Evolutionary conservation across 2,888 invertebrate genomes (phyloP).

Genomic region (Mallateleia sp.): DNA sequence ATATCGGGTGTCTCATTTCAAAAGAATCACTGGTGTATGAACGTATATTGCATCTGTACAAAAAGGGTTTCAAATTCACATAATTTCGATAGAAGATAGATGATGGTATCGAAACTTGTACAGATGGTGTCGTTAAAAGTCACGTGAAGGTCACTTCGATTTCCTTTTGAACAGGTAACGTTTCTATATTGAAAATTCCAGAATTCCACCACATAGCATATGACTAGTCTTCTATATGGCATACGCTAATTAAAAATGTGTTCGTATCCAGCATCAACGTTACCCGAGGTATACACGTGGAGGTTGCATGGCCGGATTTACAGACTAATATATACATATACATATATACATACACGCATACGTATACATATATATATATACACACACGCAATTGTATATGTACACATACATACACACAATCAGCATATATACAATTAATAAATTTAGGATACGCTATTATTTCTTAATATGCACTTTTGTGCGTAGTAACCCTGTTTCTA

Average conservation of each 20-base stretch:
- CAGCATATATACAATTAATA: constrained; percentile 82
- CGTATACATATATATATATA: constrained; percentile 20
- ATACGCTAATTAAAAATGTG: constrained; percentile 54
- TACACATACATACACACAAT: constrained; percentile 32
- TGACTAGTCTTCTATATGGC: constrained; percentile 68
- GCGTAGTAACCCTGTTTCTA: constrained; percentile 82
- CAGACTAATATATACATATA: constrained; percentile 53
- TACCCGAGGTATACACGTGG: constrained; percentile 52
- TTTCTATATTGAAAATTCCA: constrained; percentile 21
- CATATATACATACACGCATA: constrained; percentile 23
- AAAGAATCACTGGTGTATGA: constrained; percentile 58
- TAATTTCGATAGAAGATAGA: constrained; percentile 56
- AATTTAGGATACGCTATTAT: constrained; percentile 46
- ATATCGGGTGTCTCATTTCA: constrained; percentile 46
- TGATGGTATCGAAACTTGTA: constrained; percentile 70
- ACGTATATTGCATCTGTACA: constrained; percentile 57
- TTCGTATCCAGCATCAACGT: constrained; percentile 49
- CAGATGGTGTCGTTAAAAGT: constrained; percentile 42
- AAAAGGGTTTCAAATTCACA: constrained; percentile 61
- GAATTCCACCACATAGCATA: constrained; percentile 56
- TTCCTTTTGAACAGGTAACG: constrained; percentile 66
- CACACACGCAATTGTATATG: constrained; percentile 20
- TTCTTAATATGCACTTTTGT: constrained; percentile 83
- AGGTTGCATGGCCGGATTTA: constrained; percentile 64
- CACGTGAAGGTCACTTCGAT: constrained; percentile 68